These are phyloP conservation scores for Lycia hirtaria DNA, from an alignment of 2,888 invertebrate genomes.

Conservation along the genomic window DNA sequence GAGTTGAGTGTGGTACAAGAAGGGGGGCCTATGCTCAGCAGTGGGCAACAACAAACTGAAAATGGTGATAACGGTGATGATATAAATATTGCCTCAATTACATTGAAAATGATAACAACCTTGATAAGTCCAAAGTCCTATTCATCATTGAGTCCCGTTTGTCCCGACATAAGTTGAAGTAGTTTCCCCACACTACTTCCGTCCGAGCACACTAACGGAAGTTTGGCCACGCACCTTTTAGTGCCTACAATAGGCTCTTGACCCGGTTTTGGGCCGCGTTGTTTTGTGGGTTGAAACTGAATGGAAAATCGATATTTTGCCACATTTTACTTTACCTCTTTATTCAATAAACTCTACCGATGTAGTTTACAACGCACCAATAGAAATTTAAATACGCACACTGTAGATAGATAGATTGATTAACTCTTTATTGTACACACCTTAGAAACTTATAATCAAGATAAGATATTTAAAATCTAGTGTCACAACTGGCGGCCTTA, in stretches of 20 bases:
- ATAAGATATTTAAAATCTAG: too few relatives aligned
- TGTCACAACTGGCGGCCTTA: too few relatives aligned
- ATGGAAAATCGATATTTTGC: constrained; percentile 43
- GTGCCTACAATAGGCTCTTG: constrained; percentile 45
- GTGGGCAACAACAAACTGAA: too few relatives aligned
- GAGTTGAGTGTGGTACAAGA: too few relatives aligned
- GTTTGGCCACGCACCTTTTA: constrained; percentile 47
- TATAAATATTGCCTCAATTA: too few relatives aligned
- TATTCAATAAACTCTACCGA: constrained; percentile 18
- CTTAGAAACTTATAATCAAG: too few relatives aligned
- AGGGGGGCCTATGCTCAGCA: too few relatives aligned
- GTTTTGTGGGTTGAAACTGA: constrained; percentile 40
- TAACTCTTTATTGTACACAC: too few relatives aligned
- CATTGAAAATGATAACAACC: too few relatives aligned
- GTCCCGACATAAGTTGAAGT: too few relatives aligned
- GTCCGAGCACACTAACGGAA: constrained; percentile 41
- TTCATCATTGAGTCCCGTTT: neutral
- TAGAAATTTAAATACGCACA: neutral
- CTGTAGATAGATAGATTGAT: neutral
- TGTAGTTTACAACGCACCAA: neutral
- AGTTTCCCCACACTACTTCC: constrained; percentile 37
- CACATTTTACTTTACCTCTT: constrained; percentile 33
- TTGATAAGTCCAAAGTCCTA: too few relatives aligned
- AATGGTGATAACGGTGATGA: too few relatives aligned
- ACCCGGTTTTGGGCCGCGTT: constrained; percentile 43